Conservation (phyloP, 2,113 vertebrate species). For the Shinisaurus crocodilurus region DNA sequence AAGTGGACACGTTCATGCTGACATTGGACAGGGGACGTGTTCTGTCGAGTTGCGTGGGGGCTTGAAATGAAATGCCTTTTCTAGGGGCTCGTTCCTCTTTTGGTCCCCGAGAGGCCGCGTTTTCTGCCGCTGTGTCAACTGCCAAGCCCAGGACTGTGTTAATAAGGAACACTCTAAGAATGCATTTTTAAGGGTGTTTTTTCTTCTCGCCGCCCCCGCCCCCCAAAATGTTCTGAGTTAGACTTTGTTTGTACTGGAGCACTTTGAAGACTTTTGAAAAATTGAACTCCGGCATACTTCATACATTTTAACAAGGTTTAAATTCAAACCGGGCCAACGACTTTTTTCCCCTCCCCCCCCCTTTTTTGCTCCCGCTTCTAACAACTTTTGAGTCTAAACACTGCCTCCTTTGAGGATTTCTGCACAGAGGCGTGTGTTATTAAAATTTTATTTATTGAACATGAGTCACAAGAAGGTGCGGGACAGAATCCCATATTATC, state of each 20-base stretch:
- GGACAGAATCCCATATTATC: conserved; percentile 47
- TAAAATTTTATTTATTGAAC: conserved; percentile 65
- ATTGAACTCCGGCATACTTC: conserved; percentile 65
- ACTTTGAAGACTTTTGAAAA: conserved; percentile 63
- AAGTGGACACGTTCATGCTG: conserved; percentile 58
- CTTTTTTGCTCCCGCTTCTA: not conserved
- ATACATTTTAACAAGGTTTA: conserved; percentile 70
- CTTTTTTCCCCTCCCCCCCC: not conserved
- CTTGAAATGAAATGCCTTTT: conserved; percentile 67
- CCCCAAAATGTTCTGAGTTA: conserved; percentile 65
- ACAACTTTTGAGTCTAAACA: conserved; percentile 43
- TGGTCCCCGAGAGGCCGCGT: conserved; percentile 55
- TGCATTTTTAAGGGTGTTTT: conserved; percentile 57
- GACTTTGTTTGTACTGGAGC: conserved; percentile 69
- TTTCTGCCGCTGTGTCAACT: conserved; percentile 51
- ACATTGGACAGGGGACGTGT: conserved; percentile 58
- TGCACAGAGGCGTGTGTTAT: conserved; percentile 59
- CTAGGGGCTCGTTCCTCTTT: conserved; percentile 60
- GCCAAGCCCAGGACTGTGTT: conserved; percentile 54
- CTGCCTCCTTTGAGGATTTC: conserved; percentile 65
- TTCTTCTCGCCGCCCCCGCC: not conserved
- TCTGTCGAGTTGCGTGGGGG: not conserved
- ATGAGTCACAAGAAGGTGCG: conserved; percentile 61
- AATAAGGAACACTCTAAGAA: conserved; percentile 59
- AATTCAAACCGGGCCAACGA: conserved; percentile 63